Conservation (phyloP, 1,140 invertebrate species). For the Cataglyphis hispanica region DNA sequence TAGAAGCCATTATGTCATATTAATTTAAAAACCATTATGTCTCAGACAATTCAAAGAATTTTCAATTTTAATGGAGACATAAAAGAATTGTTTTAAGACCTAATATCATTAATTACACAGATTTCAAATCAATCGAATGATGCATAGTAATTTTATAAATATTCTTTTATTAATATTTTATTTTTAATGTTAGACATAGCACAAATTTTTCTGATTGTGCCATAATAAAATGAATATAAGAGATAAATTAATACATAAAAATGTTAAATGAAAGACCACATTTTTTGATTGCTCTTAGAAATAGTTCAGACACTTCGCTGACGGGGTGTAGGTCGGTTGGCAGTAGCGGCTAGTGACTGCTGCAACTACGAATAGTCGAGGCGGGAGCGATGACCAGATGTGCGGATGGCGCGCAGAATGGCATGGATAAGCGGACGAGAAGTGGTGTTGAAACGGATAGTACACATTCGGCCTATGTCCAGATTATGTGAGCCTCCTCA, state of each 20-base stretch:
- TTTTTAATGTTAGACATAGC: neutral
- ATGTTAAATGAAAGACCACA: neutral
- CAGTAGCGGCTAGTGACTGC: slow-evolving; percentile 67
- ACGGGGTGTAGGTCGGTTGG: slow-evolving; percentile 56
- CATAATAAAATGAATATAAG: neutral
- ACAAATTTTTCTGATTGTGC: neutral
- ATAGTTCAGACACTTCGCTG: slow-evolving; percentile 60
- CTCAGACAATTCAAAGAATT: neutral
- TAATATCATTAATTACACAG: too few relatives aligned
- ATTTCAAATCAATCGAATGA: neutral
- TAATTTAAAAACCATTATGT: neutral
- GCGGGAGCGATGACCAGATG: slow-evolving; percentile 79
- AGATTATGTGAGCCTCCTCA: slow-evolving; percentile 13
- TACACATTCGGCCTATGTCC: slow-evolving; percentile 66
- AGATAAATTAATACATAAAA: neutral
- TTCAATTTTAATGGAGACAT: neutral
- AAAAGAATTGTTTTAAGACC: neutral
- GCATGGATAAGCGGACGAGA: slow-evolving; percentile 64
- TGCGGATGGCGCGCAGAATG: slow-evolving; percentile 70
- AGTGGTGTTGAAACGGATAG: slow-evolving; percentile 58
- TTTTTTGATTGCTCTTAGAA: neutral
- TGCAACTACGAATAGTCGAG: slow-evolving; percentile 76
- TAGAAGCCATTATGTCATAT: neutral
- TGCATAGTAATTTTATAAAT: neutral
- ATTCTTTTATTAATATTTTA: neutral